phyloP scores from a whole-genome alignment of 2,888 invertebrate species.

The Eupithecia dodoneata region DNA sequence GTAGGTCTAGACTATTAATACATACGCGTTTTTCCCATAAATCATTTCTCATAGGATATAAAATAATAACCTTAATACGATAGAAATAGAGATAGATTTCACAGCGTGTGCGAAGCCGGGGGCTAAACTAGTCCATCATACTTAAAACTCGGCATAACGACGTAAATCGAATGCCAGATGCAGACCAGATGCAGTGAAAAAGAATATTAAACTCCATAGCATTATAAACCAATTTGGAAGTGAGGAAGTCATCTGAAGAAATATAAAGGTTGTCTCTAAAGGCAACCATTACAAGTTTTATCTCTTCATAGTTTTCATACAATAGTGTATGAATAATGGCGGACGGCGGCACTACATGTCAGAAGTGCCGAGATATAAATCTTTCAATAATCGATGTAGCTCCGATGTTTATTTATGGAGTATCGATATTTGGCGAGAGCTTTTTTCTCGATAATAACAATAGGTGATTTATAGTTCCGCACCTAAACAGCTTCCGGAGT shows the following conservation, averaged over 20 bases:
- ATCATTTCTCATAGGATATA: no score
- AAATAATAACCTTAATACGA: background rate
- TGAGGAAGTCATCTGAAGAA: slow-evolving; percentile 9
- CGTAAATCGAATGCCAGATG: background rate
- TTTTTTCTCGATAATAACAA: slow-evolving; percentile 73
- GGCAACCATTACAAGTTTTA: slow-evolving; percentile 47
- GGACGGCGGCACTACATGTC: slow-evolving; percentile 58
- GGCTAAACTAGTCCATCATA: background rate
- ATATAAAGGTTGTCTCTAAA: no score
- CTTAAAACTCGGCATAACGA: background rate
- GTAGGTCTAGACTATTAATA: no score
- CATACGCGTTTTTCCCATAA: no score
- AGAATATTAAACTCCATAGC: background rate
- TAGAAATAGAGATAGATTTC: background rate
- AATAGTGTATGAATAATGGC: slow-evolving; percentile 72
- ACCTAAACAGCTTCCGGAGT: slow-evolving; percentile 44
- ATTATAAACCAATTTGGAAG: slow-evolving; percentile 16
- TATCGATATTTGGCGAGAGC: slow-evolving; percentile 63
- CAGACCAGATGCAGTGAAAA: slow-evolving; percentile 3
- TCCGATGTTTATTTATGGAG: slow-evolving; percentile 76
- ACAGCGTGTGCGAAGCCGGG: background rate
- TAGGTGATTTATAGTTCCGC: slow-evolving; percentile 72
- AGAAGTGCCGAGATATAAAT: slow-evolving; percentile 76
- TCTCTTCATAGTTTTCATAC: slow-evolving; percentile 54
- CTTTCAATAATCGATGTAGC: slow-evolving; percentile 78